Conservation (phyloP, 2,113 vertebrate genomes). For the Dasyurus viverrinus region DNA sequence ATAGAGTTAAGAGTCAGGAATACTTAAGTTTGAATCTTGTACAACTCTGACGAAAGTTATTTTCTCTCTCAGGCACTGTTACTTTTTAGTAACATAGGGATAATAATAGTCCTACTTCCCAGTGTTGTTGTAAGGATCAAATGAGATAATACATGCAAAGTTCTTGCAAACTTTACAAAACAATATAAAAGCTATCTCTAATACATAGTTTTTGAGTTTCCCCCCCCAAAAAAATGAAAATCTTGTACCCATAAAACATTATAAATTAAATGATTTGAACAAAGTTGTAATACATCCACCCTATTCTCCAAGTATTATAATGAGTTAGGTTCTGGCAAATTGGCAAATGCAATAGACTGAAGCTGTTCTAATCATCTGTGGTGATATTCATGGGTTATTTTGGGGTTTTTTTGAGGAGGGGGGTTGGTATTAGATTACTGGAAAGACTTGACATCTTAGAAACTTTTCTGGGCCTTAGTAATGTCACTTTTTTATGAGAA, state of each 20-base stretch:
- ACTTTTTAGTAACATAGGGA: background rate
- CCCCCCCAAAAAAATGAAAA: background rate
- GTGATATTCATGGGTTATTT: background rate
- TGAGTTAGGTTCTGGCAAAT: background rate
- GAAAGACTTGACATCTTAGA: background rate
- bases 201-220: background rate
- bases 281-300: background rate
- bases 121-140: background rate
- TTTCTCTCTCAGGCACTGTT: background rate
- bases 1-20: background rate
- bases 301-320: background rate
- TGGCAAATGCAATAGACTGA: background rate
- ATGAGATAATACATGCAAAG: background rate
- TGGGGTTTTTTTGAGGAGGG: no score
- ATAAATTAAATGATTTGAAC: background rate
- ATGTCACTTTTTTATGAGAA: background rate
- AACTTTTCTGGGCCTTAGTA: background rate
- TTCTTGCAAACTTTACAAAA: background rate
- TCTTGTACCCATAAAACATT: background rate
- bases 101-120: background rate
- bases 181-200: background rate
- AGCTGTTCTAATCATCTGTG: background rate
- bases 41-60: background rate
- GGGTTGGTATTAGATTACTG: background rate
- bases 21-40: background rate